Percentiles rank a stretch among this genome's conserved stretches.
Conservation (phyloP, 1,140 invertebrate genomes). For the Calliopsis andreniformis region DNA sequence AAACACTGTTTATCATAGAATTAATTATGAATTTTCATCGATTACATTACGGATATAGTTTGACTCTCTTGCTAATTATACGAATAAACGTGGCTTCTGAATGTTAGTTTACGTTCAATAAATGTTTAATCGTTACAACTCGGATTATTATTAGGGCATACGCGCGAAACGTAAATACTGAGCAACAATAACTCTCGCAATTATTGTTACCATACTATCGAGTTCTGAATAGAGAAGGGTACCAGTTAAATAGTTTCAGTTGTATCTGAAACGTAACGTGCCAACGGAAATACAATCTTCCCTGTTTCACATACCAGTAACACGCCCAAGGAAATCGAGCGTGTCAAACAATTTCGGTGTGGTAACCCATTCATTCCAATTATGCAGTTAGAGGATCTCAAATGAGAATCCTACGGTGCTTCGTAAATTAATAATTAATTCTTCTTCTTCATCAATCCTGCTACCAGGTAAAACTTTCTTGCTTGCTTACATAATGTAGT, state of each 20-base stretch:
- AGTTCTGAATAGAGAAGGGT: conserved; percentile 4
- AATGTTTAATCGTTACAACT: not conserved
- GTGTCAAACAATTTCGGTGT: conserved; percentile 1
- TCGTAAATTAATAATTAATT: too few species aligned
- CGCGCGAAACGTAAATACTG: conserved; percentile 10
- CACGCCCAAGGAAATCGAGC: not conserved
- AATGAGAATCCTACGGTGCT: too few species aligned
- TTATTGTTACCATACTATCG: conserved; percentile 7
- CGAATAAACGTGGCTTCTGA: not conserved
- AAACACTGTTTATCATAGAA: not conserved
- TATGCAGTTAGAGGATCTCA: not conserved
- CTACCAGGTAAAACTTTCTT: too few species aligned
- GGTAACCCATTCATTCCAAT: not conserved
- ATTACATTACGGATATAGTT: not conserved
- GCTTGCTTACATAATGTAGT: too few species aligned
- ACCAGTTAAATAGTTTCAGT: conserved; percentile 10
- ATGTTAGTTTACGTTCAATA: not conserved
- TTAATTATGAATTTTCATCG: not conserved
- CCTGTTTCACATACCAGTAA: not conserved
- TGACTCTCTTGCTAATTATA: not conserved
- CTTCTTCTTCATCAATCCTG: too few species aligned
- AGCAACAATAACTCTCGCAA: not conserved
- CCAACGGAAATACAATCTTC: conserved; percentile 1
- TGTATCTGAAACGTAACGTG: not conserved
- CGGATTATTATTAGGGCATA: not conserved